Evolutionary conservation across 2,113 vertebrate genomes (phyloP), one percentile per base, ranked within the genome.

Genomic region (Marmota monax): DNA sequence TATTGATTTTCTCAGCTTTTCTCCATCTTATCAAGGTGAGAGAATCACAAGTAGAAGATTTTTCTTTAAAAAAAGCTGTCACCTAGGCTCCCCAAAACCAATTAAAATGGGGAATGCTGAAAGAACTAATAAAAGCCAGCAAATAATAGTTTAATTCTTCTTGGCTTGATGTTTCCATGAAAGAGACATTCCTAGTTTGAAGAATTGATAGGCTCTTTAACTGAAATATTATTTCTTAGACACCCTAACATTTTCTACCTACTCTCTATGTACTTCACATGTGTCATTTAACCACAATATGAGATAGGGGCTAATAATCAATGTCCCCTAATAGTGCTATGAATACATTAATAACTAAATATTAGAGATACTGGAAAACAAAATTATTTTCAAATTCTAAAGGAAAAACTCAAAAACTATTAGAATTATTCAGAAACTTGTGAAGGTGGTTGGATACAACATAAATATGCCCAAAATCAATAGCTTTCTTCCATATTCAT

Each of bases 161-260:
- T 94, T 78, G 45, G 25, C 39, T 39, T 93, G 32, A 72, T 90
- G 53, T 72, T 77, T 63, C 76, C 23, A n/a, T 90, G 61, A 79
- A 90, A 90, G 17, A 89, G 53, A 74, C 22, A 70, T 88, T 84
- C 84, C 67, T 39, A 65, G n/a, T 72, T n/a, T 56, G 58, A 95
- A 95, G 17, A 93, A 80, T 23, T 88, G 56, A 63, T 9, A 84
- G 32, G 9, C n/a, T 67, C 61, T 69, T 39, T 63, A 42, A 13
- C n/a, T 86, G 73, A 84, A 97, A 32, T 88, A 63, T n/a, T 77
- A 72, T 83, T 76, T 90, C n/a, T 93, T 91, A n/a, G 29, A 37
- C 7, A 42, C 0, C 45, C 56, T 94, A 73, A 53, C 14, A n/a
- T 42, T 6, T 29, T 27, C 37, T 13, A 39, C n/a, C 56, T 12